Conservation (phyloP, 2,797 vertebrate species). For the Oophaga sylvatica region DNA sequence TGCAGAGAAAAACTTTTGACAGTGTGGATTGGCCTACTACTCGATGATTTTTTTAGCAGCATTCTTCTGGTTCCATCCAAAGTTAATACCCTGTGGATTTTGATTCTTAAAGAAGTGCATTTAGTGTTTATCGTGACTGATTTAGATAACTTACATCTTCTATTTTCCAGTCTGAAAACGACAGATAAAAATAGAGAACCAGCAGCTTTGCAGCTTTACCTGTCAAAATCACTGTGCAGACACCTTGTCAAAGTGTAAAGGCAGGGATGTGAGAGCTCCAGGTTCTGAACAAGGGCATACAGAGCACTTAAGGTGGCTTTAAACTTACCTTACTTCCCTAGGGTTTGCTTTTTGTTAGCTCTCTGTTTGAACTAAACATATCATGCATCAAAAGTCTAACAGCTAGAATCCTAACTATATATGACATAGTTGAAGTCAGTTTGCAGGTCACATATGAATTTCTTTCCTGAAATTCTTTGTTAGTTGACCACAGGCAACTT, state of each 20-base stretch:
- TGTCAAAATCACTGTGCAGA: slow-evolving; percentile 62
- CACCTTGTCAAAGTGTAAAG: slow-evolving; percentile 62
- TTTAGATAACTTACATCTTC: slow-evolving; percentile 63
- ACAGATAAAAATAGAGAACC: slow-evolving; percentile 64
- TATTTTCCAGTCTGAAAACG: slow-evolving; percentile 68
- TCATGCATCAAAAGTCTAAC: slow-evolving; percentile 3
- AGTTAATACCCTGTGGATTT: slow-evolving; percentile 56
- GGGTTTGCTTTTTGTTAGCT: slow-evolving; percentile 40
- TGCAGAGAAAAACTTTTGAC: slow-evolving; percentile 66
- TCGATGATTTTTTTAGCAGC: slow-evolving; percentile 67
- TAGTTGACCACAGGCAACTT: neutral
- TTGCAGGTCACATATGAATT: neutral
- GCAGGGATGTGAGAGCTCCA: slow-evolving; percentile 48
- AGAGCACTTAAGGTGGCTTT: slow-evolving; percentile 52
- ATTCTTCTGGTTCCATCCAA: slow-evolving; percentile 38
- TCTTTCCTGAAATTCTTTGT: neutral
- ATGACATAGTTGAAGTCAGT: neutral
- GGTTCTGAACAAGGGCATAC: slow-evolving; percentile 55
- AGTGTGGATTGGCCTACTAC: slow-evolving; percentile 63
- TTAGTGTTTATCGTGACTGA: slow-evolving; percentile 62
- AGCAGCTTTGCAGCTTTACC: slow-evolving; percentile 59
- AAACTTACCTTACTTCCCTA: slow-evolving; percentile 34
- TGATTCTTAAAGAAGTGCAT: slow-evolving; percentile 59
- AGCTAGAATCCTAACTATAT: neutral
- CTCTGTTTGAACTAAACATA: slow-evolving; percentile 38